Evolutionary conservation across 2,888 invertebrate genomes (phyloP).

Genomic region (Habrosyne pyritoides): DNA sequence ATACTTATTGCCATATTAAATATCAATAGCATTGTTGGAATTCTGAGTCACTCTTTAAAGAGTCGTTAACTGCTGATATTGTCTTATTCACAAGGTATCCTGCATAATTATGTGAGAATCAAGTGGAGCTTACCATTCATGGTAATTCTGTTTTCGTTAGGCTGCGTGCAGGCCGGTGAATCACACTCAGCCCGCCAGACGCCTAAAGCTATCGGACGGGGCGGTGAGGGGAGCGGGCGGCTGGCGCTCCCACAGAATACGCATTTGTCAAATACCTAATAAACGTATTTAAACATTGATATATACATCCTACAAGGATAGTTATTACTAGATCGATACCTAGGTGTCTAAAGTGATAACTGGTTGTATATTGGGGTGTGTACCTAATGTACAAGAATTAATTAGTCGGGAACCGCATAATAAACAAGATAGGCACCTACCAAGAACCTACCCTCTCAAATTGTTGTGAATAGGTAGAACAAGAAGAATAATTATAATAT

Average conservation of each 20-base stretch:
- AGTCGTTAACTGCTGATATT: slow-evolving; percentile 2
- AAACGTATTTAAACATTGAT: background rate
- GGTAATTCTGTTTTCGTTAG: slow-evolving; percentile 33
- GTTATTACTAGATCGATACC: too few species aligned
- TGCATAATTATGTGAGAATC: slow-evolving; percentile 22
- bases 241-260: slow-evolving; percentile 5
- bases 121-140: slow-evolving; percentile 36
- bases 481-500: too few species aligned
- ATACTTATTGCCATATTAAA: background rate
- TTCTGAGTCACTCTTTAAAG: background rate
- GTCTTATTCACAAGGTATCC: slow-evolving; percentile 17
- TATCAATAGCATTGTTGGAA: slow-evolving; percentile 1
- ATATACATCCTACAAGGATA: too few species aligned
- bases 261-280: background rate
- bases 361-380: too few species aligned
- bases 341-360: too few species aligned
- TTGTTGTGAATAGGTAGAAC: too few species aligned
- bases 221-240: background rate
- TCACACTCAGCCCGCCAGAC: slow-evolving; percentile 42
- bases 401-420: too few species aligned
- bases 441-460: too few species aligned
- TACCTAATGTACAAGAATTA: too few species aligned
- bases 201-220: slow-evolving; percentile 22
- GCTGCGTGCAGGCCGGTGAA: slow-evolving; percentile 33
- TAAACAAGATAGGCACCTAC: too few species aligned